A percentile compares a stretch with the other conserved stretches of the same genome.
Evolutionary conservation across 2,888 invertebrate species (phyloP).

Genomic region (Sturmia bella): DNA sequence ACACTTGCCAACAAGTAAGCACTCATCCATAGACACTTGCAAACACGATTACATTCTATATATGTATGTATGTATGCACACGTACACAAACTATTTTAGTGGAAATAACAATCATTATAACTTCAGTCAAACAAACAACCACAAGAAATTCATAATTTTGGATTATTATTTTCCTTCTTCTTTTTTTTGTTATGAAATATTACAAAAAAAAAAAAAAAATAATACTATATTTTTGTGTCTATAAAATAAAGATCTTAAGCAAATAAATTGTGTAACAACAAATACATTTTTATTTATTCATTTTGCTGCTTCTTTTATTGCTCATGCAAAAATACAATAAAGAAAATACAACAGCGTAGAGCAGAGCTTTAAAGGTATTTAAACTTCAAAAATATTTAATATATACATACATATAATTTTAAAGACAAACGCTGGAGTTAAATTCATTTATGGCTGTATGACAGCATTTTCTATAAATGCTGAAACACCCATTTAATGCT

Average conservation of each 20-base stretch:
- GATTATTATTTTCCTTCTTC: constrained; percentile 74
- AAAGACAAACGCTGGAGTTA: neutral
- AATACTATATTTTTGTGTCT: constrained; percentile 40
- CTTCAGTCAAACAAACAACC: constrained; percentile 8
- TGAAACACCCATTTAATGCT: too few relatives aligned
- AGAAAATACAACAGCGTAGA: constrained; percentile 5
- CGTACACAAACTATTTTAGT: constrained; percentile 49
- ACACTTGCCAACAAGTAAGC: constrained; percentile 15
- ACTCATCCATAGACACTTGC: constrained; percentile 48
- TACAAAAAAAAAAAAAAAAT: neutral
- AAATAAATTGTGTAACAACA: constrained; percentile 10
- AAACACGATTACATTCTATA: constrained; percentile 5
- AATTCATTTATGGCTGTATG: too few relatives aligned
- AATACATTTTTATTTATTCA: constrained; percentile 36
- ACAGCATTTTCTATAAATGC: too few relatives aligned
- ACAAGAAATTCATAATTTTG: constrained; percentile 44
- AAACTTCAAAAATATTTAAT: constrained; percentile 1
- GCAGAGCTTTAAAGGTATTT: constrained; percentile 30
- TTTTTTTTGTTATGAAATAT: constrained; percentile 69
- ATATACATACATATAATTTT: neutral
- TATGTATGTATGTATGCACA: neutral
- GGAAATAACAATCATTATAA: constrained; percentile 67
- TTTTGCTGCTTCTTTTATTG: constrained; percentile 11
- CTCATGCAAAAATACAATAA: neutral
- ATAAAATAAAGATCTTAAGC: constrained; percentile 59